Conservation (phyloP, 1,140 invertebrate genomes). For the Laodelphax striatellus region DNA sequence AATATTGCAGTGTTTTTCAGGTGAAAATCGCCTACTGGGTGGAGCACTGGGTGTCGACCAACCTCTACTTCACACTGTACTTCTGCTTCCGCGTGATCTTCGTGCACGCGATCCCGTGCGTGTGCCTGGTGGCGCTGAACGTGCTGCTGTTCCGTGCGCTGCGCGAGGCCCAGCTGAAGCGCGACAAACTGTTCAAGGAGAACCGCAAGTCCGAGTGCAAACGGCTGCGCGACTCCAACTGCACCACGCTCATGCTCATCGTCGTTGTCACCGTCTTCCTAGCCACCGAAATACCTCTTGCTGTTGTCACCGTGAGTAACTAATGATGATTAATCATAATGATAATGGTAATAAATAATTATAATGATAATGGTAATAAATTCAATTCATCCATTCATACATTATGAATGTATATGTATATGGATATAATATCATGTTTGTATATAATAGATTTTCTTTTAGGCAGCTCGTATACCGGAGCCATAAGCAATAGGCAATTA, state of each 20-base stretch:
- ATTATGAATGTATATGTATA: no score
- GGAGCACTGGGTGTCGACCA: constrained; percentile 41
- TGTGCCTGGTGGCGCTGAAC: constrained; percentile 79
- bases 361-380: no score
- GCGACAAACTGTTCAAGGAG: constrained; percentile 70
- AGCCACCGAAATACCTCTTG: constrained; percentile 81
- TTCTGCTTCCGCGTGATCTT: constrained; percentile 80
- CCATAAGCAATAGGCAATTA: no score
- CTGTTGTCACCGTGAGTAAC: constrained; percentile 54
- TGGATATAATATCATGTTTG: no score
- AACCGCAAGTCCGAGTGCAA: constrained; percentile 75
- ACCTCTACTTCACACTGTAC: constrained; percentile 69
- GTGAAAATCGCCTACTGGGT: constrained; percentile 52
- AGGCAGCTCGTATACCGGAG: no score
- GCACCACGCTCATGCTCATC: constrained; percentile 90
- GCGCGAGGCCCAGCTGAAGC: constrained; percentile 63
- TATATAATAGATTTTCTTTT: no score
- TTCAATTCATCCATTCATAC: no score
- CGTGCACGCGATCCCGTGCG: constrained; percentile 81
- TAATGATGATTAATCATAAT: no score
- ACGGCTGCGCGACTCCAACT: constrained; percentile 74
- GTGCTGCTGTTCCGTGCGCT: constrained; percentile 75
- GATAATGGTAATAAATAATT: no score
- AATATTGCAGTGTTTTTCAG: no score
- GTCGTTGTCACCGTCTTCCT: constrained; percentile 87